Evolutionary conservation across 2,113 vertebrate species (phyloP).

Genomic region (Anoura caudifer): DNA sequence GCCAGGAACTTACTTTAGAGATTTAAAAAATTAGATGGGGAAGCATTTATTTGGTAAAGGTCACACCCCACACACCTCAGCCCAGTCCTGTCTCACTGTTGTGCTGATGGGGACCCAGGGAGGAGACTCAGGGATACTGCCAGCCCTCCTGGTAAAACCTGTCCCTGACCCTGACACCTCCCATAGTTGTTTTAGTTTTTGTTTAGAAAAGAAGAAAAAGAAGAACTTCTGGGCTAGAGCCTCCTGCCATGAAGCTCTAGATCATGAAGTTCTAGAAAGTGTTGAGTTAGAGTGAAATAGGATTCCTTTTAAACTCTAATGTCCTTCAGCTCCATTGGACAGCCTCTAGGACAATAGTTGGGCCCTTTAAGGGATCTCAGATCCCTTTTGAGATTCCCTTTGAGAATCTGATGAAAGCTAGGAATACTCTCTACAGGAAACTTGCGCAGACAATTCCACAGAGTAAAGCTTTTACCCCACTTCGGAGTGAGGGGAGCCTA

Average conservation of each 20-base stretch:
- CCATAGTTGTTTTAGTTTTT: background rate
- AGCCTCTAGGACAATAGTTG: no score
- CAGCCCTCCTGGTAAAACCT: background rate
- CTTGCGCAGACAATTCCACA: no score
- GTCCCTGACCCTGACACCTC: no score
- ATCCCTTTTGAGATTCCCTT: background rate
- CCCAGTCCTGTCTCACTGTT: fast-evolving
- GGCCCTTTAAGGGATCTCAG: background rate
- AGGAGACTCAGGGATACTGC: background rate
- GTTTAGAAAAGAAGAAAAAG: background rate
- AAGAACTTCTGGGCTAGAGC: background rate
- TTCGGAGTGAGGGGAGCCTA: background rate
- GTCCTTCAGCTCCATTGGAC: background rate
- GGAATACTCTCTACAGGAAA: no score
- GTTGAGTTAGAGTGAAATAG: background rate
- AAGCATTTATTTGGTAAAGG: background rate
- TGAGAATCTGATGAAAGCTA: background rate
- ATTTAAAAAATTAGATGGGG: background rate
- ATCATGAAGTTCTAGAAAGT: background rate
- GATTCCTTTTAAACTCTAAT: background rate
- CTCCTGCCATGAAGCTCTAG: no score
- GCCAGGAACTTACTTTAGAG: fast-evolving
- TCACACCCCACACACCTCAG: background rate
- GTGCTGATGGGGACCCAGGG: fast-evolving
- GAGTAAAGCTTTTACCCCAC: background rate